These are phyloP conservation scores for Archaeoteleia sp. DNA, from an alignment of 2,888 invertebrate genomes.

Conservation along the genomic window DNA sequence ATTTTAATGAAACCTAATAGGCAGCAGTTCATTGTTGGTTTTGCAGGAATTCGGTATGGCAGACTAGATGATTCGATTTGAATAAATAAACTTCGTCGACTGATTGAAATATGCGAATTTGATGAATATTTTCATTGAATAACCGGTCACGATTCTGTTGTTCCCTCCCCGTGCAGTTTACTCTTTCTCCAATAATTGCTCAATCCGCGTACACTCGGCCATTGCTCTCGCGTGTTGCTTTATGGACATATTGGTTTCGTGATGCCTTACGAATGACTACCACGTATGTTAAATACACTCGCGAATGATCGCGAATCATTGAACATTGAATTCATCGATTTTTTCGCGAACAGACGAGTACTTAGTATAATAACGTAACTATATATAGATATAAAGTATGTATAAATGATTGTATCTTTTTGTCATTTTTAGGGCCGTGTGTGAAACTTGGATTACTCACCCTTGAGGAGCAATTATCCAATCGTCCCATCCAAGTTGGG, in stretches of 20 bases:
- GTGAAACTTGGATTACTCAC: slow-evolving; percentile 59
- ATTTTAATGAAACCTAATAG: no score
- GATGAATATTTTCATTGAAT: slow-evolving; percentile 10
- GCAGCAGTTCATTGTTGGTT: no score
- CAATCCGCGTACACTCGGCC: slow-evolving; percentile 58
- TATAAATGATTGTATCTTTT: slow-evolving; percentile 1
- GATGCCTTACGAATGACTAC: slow-evolving; percentile 62
- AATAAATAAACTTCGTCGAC: background rate
- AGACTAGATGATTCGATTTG: background rate
- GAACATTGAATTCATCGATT: no score
- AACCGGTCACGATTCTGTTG: slow-evolving; percentile 13
- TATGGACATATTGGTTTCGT: slow-evolving; percentile 57
- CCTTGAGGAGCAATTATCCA: slow-evolving; percentile 94
- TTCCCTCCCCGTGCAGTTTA: slow-evolving; percentile 16
- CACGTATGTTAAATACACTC: slow-evolving; percentile 28
- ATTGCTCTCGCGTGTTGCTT: slow-evolving; percentile 57
- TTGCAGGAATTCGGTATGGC: no score
- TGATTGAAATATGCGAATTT: background rate
- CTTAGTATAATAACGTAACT: no score
- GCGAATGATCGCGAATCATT: slow-evolving; percentile 28
- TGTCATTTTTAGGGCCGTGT: slow-evolving; percentile 5
- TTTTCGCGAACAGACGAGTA: no score
- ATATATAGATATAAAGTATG: no score
- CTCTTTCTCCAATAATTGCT: slow-evolving; percentile 56
- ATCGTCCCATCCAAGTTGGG: slow-evolving; percentile 94